These are phyloP conservation scores for Rhagonycha fulva DNA, from an alignment of 2,888 invertebrate genomes.

Conservation along the genomic window DNA sequence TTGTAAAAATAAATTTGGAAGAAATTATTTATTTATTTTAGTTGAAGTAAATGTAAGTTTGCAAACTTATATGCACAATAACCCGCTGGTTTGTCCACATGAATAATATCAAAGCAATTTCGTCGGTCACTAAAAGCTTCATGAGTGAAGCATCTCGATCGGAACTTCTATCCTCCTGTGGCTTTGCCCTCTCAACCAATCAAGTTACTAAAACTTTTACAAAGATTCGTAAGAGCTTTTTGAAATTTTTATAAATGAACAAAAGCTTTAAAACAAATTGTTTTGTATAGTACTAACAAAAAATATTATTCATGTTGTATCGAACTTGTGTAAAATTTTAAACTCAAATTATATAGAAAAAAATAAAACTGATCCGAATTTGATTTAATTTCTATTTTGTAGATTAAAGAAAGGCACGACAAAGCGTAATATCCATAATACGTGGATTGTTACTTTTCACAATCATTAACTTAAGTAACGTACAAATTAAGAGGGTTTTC, in stretches of 20 bases:
- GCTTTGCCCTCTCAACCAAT: conserved; percentile 39
- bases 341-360: neutral
- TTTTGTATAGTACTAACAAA: conserved; percentile 4
- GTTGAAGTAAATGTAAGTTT: neutral
- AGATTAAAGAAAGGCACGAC: conserved; percentile 53
- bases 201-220: conserved; percentile 30
- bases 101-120: conserved; percentile 55
- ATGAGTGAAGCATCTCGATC: conserved; percentile 49
- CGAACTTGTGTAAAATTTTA: conserved; percentile 38
- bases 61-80: conserved; percentile 12
- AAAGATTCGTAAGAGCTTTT: conserved; percentile 31
- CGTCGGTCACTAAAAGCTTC: conserved; percentile 54
- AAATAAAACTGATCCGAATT: neutral
- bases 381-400: conserved; percentile 50
- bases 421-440: conserved; percentile 41
- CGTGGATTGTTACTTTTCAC: conserved; percentile 41
- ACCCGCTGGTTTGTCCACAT: conserved; percentile 50
- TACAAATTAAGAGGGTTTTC: conserved; percentile 56
- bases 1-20: neutral
- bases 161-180: conserved; percentile 51
- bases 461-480: conserved; percentile 56
- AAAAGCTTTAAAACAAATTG: conserved; percentile 26
- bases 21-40: neutral
- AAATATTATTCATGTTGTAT: neutral
- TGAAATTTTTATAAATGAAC: conserved; percentile 32